Conservation (phyloP, 1,140 invertebrate genomes). For the Zeugodacus cucurbitae region DNA sequence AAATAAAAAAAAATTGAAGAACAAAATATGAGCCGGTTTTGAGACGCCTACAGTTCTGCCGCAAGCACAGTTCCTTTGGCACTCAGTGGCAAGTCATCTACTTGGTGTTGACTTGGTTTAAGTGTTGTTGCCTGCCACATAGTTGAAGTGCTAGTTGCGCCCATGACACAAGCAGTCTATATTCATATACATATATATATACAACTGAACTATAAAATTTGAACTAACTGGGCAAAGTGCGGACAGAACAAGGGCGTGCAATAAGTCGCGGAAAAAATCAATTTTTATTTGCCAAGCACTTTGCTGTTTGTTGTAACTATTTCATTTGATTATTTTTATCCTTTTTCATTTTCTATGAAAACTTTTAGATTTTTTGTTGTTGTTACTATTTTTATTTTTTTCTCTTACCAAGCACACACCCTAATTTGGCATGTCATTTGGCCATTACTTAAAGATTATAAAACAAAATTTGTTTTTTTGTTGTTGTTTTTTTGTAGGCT, state of each 20-base stretch:
- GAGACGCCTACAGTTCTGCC: constrained; percentile 1
- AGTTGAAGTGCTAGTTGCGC: constrained; percentile 17
- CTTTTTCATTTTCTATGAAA: not conserved
- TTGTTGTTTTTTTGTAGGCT: not conserved
- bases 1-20: not conserved
- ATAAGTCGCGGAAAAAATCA: constrained; percentile 4
- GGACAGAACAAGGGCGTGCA: not conserved
- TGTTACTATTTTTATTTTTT: not conserved
- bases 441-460: not conserved
- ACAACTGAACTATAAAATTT: not conserved
- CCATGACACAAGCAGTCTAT: not conserved
- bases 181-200: not conserved
- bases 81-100: not conserved
- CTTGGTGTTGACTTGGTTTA: not conserved
- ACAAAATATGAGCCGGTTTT: constrained; percentile 25
- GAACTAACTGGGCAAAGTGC: not conserved
- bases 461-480: not conserved
- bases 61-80: not conserved
- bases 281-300: constrained; percentile 1
- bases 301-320: not conserved
- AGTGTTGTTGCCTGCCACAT: not conserved
- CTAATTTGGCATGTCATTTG: constrained; percentile 25
- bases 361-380: not conserved
- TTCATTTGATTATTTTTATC: not conserved
- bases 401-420: not conserved